These are phyloP conservation scores for Eilema depressum DNA, from an alignment of 2,888 invertebrate genomes.

Conservation along the genomic window DNA sequence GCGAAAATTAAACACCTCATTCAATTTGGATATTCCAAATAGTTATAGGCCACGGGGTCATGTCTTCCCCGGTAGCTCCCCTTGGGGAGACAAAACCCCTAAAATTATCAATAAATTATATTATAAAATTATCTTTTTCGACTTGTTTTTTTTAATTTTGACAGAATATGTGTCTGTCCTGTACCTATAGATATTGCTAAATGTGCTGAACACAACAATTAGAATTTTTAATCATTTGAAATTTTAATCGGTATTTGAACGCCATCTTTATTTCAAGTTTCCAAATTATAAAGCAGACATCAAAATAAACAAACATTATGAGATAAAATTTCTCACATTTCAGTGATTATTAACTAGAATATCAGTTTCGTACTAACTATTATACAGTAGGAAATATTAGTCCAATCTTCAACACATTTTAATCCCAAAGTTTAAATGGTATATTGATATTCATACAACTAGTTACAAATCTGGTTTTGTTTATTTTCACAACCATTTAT, in stretches of 20 bases:
- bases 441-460: slow-evolving; percentile 50
- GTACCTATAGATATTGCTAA: no score
- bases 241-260: no score
- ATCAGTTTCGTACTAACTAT: slow-evolving; percentile 56
- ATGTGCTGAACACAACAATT: no score
- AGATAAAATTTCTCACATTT: slow-evolving; percentile 63
- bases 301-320: slow-evolving; percentile 40
- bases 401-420: slow-evolving; percentile 48
- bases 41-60: no score
- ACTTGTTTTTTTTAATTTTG: background rate
- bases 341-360: slow-evolving; percentile 67
- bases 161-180: no score
- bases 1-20: no score
- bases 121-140: no score
- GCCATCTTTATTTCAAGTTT: background rate
- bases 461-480: slow-evolving; percentile 46
- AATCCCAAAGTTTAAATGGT: slow-evolving; percentile 45
- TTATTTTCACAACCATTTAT: slow-evolving; percentile 74
- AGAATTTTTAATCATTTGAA: no score
- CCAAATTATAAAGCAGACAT: slow-evolving; percentile 35
- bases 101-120: no score
- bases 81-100: no score
- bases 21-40: no score
- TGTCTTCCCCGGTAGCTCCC: no score
- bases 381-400: slow-evolving; percentile 58